phyloP scores from a whole-genome alignment of 2,797 vertebrate genomes.

The Enteromius unitaeniatus region DNA sequence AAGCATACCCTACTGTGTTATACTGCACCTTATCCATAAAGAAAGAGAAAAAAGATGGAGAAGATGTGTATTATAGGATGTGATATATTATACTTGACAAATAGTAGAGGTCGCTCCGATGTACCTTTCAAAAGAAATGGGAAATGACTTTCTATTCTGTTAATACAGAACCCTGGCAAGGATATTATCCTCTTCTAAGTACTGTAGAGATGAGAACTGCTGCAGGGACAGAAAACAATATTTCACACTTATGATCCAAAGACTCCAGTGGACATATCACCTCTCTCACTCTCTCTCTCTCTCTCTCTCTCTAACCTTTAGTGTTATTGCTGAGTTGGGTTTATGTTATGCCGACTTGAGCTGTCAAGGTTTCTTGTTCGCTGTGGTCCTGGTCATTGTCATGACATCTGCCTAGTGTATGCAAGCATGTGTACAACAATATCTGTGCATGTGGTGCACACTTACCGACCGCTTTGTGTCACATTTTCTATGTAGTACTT shows the following conservation, averaged over 20 bases:
- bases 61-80: background rate
- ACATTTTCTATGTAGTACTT: background rate
- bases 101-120: conserved; percentile 1
- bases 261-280: background rate
- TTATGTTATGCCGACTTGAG: conserved; percentile 21
- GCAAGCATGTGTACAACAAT: conserved; percentile 4
- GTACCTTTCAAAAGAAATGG: conserved; percentile 30
- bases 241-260: conserved; percentile 31
- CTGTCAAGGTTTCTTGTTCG: conserved; percentile 21
- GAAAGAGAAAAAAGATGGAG: background rate
- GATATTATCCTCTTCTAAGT: conserved; percentile 9
- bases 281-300: conserved; percentile 13
- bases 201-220: conserved; percentile 11
- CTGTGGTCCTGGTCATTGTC: conserved; percentile 2
- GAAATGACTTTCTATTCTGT: conserved; percentile 12
- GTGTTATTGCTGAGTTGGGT: conserved; percentile 32
- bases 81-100: conserved; percentile 32
- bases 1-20: background rate
- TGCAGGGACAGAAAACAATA: conserved; percentile 23
- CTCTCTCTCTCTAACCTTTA: conserved; percentile 20
- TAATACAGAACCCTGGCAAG: conserved; percentile 12
- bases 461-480: background rate
- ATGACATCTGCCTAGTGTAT: conserved; percentile 25
- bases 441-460: background rate
- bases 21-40: background rate